phyloP scores from a whole-genome alignment of 2,113 vertebrate species.

The Isurus oxyrinchus region DNA sequence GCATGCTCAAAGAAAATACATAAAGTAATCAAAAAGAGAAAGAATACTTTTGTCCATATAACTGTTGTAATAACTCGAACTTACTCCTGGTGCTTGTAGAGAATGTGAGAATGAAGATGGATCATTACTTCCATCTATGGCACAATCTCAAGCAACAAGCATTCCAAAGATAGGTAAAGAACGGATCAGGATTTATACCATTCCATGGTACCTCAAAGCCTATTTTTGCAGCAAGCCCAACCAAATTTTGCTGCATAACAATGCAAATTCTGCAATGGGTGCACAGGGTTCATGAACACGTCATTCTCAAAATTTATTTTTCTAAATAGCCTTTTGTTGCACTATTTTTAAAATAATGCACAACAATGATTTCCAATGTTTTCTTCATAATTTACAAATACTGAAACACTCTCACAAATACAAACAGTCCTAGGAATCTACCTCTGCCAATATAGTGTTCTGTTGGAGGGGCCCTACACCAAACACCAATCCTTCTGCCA shows the following conservation, averaged over 20 bases:
- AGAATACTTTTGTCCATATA: background rate
- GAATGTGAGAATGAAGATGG: background rate
- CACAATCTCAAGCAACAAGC: background rate
- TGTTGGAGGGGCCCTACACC: background rate
- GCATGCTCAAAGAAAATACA: background rate
- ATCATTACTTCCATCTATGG: background rate
- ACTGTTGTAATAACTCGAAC: background rate
- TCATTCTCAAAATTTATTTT: background rate
- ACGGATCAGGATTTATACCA: background rate
- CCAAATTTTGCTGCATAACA: background rate
- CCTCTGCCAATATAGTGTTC: background rate
- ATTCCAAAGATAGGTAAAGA: background rate
- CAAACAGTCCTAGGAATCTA: background rate
- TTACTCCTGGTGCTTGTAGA: background rate
- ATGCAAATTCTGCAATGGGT: background rate
- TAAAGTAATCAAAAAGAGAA: background rate
- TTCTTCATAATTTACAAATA: background rate
- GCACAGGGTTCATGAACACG: background rate
- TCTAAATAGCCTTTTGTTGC: background rate
- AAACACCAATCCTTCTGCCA: background rate
- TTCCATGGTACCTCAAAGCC: background rate
- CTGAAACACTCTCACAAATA: background rate
- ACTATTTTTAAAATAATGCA: background rate
- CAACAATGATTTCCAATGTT: background rate
- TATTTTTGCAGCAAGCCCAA: background rate